These are phyloP conservation scores for Chorisops tibialis DNA, from an alignment of 2,888 invertebrate species.

Conservation along the genomic window DNA sequence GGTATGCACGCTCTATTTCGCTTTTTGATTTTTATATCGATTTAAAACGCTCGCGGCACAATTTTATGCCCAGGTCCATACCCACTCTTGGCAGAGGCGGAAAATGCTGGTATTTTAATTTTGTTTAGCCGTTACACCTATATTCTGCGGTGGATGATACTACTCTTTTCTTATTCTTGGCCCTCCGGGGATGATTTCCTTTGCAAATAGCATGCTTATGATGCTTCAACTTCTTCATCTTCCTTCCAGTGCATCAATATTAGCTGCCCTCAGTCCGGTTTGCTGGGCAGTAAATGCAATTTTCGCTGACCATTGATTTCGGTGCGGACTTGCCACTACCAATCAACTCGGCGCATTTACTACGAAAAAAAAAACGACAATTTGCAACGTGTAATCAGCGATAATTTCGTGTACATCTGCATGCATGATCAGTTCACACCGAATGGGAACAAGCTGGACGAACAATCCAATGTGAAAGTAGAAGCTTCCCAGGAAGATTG, in stretches of 20 bases:
- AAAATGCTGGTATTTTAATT: slow-evolving; percentile 22
- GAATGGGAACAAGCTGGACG: neutral
- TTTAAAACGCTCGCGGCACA: slow-evolving; percentile 10
- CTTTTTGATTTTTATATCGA: slow-evolving; percentile 22
- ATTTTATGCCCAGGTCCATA: slow-evolving; percentile 11
- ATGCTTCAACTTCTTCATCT: neutral
- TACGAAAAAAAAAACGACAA: too few species aligned
- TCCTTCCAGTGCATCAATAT: too few species aligned
- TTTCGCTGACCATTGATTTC: slow-evolving; percentile 1
- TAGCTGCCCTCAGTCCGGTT: too few species aligned
- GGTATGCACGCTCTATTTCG: slow-evolving; percentile 20
- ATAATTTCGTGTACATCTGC: slow-evolving; percentile 19
- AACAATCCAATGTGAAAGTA: neutral
- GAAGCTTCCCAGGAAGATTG: neutral
- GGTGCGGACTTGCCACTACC: slow-evolving; percentile 10
- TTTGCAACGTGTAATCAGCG: slow-evolving; percentile 19
- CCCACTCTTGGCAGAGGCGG: slow-evolving; percentile 17
- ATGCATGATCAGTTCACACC: slow-evolving; percentile 24
- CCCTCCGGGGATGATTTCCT: slow-evolving; percentile 21
- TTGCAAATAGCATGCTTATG: slow-evolving; percentile 26
- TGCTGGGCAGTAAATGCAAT: too few species aligned
- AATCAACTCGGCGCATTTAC: slow-evolving; percentile 13
- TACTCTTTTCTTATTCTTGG: too few species aligned
- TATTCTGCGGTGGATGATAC: neutral
- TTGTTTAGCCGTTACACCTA: slow-evolving; percentile 3